A percentile compares a stretch with the other conserved stretches of the same genome.
Conservation (phyloP, 1,140 invertebrate species). For the Acromyrmex echinatior region DNA sequence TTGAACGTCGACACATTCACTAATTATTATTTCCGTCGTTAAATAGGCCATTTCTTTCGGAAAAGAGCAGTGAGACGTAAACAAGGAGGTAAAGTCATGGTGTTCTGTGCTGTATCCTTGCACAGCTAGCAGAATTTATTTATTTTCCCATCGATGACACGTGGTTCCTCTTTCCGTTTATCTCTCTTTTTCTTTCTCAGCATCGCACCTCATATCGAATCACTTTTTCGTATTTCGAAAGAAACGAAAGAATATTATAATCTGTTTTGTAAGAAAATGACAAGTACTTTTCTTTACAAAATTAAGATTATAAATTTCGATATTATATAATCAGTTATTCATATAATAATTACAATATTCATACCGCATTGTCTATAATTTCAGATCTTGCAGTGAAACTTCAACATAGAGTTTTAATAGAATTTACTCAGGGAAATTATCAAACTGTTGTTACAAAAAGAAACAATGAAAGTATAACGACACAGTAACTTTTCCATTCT, state of each 20-base stretch:
- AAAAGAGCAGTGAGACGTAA: conserved; percentile 72
- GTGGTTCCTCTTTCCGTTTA: conserved; percentile 70
- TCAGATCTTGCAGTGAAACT: neutral
- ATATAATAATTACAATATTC: neutral
- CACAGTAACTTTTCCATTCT: no score
- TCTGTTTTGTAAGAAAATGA: neutral
- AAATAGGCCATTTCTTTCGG: conserved; percentile 77
- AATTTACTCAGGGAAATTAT: no score
- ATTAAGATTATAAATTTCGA: neutral
- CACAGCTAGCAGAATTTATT: conserved; percentile 78
- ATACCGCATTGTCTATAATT: neutral
- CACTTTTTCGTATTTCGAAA: neutral
- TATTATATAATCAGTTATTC: no score
- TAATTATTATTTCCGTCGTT: conserved; percentile 79
- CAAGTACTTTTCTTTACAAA: neutral
- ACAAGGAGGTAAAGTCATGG: conserved; percentile 64
- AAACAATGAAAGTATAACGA: no score
- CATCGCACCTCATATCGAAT: conserved; percentile 25
- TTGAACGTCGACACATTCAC: conserved; percentile 51
- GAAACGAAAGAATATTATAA: neutral
- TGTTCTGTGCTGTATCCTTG: conserved; percentile 77
- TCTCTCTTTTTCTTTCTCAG: conserved; percentile 48
- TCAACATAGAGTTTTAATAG: neutral
- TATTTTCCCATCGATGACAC: conserved; percentile 75
- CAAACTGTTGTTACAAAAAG: no score